Evolutionary conservation across 2,888 invertebrate genomes (phyloP), one percentile per base, ranked within the genome.

Genomic region (Melinopterus prodromus): DNA sequence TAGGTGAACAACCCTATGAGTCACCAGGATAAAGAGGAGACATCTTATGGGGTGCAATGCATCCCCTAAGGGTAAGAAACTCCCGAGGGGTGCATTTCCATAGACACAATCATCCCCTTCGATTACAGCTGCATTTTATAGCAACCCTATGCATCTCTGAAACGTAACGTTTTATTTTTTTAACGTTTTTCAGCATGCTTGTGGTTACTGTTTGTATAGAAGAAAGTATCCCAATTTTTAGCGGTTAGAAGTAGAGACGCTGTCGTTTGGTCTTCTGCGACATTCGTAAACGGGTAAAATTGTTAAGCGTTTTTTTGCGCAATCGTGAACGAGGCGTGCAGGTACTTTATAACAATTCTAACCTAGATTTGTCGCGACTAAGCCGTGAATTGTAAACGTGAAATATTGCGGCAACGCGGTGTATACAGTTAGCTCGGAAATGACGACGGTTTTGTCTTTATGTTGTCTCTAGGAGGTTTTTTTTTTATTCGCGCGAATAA

Each of bases 261-360:
- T 12, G 7, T 12, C 9, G 53, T 53, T 12, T 53, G 53, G 9
- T 53, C 53, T 53, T 12, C 53, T 53, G 53, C 5, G 53, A 53
- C 53, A 53, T 53, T 53, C 53, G 53, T 53, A 53, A 53, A 53
- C 53, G 53, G 53, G 53, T 6, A n/a, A n/a, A n/a, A 53, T 53
- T 53, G 53, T 53, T 53, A 53, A 53, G 53, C 53, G 53, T 53
- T 53, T 53, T 53, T 53, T 53, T 53, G 53, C 53, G 53, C 53
- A 53, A 53, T 53, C 74, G 37, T 35, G n/a, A 36, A 26, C 71
- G 71, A 26, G 35, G 16, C 36, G 35, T 35, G 35, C 74, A 74
- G 74, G 74, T 74, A 74, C 35, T 26, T 74, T 74, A 74, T 37
- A 74, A 74, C 74, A 74, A 35, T 74, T 74, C 36, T 37, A 74